Base-by-base conservation (phyloP, 1,140 invertebrate genomes). In the Zaprionus inermis region DNA sequence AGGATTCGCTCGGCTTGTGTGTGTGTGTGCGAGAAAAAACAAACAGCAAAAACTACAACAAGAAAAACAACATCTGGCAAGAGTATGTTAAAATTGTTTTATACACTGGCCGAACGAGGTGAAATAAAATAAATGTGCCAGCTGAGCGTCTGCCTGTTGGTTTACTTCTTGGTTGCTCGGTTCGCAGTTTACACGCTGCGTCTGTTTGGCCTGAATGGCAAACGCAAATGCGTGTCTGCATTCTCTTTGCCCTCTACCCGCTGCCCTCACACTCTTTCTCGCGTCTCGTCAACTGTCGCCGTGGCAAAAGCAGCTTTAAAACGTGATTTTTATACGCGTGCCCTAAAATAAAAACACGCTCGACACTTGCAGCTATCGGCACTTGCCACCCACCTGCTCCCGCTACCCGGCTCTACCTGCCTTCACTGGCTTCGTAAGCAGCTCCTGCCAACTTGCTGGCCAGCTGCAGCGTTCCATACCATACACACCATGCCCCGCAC, bases 71-170 rank as follows among this genome's bases (percentile, higher is more conserved):
- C 28, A 65, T 66, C 46, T 76, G 76, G 64, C 72, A 70, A 67
- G 70, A 77, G 76, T 81, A 76, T 80, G 85, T 89, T 90, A 72
- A 88, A 88, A 80, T 75, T 72, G 84, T 84, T 88, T 88, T 88
- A 88, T 88, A 81, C 84, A 84, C 80, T 89, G 77, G 72, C 79
- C 79, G 79, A 74, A 77, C 69, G 70, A 88, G 77, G 54, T 74
- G 83, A 75, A 89, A 86, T 89, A 88, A 88, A 88, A 88, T 88
- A 88, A 88, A 88, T 88, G 82, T 78, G 72, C 73, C 76, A 58
- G 44, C 65, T 72, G 61, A 67, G 46, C 54, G 66, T 61, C 28
- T 46, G 51, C 24, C 32, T 54, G 55, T 22, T 63, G 28, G 34
- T 36, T 67, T 32, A 51, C 32, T 24, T 49, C 14, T 55, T 61